phyloP scores from a whole-genome alignment of 1,140 invertebrate species.

The Euura saliciscinereae region DNA sequence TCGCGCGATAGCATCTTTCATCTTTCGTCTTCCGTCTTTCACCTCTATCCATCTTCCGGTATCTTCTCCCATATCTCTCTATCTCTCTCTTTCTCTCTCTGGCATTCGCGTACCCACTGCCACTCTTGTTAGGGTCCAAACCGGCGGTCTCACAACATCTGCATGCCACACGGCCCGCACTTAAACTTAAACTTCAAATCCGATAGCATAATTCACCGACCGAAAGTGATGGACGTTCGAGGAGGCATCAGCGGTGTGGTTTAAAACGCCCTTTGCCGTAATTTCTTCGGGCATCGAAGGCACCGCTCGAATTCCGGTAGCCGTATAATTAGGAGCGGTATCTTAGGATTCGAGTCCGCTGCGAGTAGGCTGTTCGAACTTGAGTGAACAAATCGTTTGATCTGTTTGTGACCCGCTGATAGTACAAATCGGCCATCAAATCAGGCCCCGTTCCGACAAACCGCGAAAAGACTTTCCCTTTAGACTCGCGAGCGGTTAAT shows the following conservation, averaged over 20 bases:
- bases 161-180: neutral
- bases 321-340: neutral
- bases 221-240: neutral
- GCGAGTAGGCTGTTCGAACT: neutral
- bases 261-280: neutral
- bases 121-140: neutral
- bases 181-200: neutral
- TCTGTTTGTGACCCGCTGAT: neutral
- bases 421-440: no score
- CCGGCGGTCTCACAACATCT: neutral
- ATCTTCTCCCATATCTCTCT: neutral
- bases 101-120: neutral
- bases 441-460: no score
- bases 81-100: neutral
- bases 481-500: no score
- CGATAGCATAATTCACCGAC: neutral
- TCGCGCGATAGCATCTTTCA: slow-evolving; percentile 1
- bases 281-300: neutral
- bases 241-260: neutral
- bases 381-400: neutral
- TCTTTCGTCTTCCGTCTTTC: neutral
- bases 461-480: no score
- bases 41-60: neutral
- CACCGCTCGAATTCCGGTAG: neutral
- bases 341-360: neutral